A percentile compares a stretch with the other conserved stretches of the same genome.
phyloP scores from a whole-genome alignment of 2,888 invertebrate genomes.

The Phragmatobia fuliginosa region DNA sequence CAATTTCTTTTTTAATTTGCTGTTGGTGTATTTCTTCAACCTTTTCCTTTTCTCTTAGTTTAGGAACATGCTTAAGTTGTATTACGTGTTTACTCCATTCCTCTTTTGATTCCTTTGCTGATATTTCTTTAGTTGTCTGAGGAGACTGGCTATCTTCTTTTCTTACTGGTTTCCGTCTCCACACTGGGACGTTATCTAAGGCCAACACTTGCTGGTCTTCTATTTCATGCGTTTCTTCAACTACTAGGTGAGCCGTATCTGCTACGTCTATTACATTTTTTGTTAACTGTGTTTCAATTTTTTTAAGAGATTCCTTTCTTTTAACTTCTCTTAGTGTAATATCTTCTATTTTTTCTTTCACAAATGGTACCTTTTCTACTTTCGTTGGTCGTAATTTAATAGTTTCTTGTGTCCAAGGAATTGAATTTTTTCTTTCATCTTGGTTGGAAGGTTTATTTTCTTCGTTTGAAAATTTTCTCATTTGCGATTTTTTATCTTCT shows the following conservation, averaged over 20 bases:
- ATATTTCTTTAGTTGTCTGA: not conserved
- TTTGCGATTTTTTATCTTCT: conserved; percentile 33
- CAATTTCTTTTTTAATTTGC: no score
- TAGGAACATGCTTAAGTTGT: conserved; percentile 45
- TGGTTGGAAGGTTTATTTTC: conserved; percentile 43
- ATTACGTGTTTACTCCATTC: conserved; percentile 51
- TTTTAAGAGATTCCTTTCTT: conserved; percentile 73
- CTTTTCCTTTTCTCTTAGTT: no score
- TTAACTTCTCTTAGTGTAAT: conserved; percentile 69
- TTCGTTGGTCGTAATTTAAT: conserved; percentile 87
- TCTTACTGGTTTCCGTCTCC: conserved; percentile 13
- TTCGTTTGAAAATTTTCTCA: conserved; percentile 49
- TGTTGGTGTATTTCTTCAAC: no score
- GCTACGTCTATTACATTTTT: conserved; percentile 87
- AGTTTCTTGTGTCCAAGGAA: conserved; percentile 88
- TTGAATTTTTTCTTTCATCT: conserved; percentile 69
- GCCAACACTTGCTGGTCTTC: conserved; percentile 38
- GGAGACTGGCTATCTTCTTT: not conserved
- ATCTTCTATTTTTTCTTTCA: conserved; percentile 85
- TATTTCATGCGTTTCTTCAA: conserved; percentile 48
- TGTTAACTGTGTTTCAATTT: conserved; percentile 69
- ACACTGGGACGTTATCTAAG: conserved; percentile 5
- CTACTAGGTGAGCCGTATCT: conserved; percentile 85
- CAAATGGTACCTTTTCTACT: conserved; percentile 83
- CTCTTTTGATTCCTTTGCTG: conserved; percentile 39